A percentile compares a stretch with the other conserved stretches of the same genome.
phyloP scores from a whole-genome alignment of 2,888 invertebrate species.

The Tricholauxania praeusta region DNA sequence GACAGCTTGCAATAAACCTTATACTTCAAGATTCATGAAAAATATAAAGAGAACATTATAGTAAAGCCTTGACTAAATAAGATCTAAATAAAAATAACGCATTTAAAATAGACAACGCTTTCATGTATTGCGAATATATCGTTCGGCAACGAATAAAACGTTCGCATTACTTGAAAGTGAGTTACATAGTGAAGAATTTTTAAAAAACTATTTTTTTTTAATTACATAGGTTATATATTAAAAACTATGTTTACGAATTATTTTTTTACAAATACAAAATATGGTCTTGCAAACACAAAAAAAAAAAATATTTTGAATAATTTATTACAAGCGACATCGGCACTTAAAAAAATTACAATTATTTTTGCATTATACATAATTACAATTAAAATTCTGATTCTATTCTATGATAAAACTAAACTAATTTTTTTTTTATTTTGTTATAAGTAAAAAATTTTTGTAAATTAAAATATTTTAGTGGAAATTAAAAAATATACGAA shows the following conservation, averaged over 20 bases:
- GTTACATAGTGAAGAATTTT: too few species aligned
- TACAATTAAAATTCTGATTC: not conserved
- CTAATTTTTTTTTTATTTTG: not conserved
- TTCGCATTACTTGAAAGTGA: not conserved
- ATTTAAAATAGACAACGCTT: not conserved
- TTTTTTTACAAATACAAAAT: not conserved
- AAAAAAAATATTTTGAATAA: not conserved
- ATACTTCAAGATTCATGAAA: too few species aligned
- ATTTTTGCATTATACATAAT: not conserved
- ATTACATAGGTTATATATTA: not conserved
- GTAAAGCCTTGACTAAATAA: not conserved
- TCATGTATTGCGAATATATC: constrained; percentile 41
- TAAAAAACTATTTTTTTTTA: constrained; percentile 22
- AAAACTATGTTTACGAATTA: constrained; percentile 7
- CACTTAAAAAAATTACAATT: constrained; percentile 9
- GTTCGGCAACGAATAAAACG: constrained; percentile 18
- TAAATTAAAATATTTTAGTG: too few species aligned
- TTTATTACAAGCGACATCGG: constrained; percentile 35
- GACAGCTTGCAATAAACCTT: too few species aligned
- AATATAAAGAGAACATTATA: not conserved
- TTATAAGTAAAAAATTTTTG: not conserved
- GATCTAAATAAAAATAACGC: not conserved
- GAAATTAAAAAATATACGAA: not conserved
- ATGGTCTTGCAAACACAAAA: too few species aligned
- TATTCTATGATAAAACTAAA: constrained; percentile 1